Evolutionary conservation across 1,140 invertebrate species (phyloP), one percentile per base, ranked within the genome.

Genomic region (Diploscapter pachys): DNA sequence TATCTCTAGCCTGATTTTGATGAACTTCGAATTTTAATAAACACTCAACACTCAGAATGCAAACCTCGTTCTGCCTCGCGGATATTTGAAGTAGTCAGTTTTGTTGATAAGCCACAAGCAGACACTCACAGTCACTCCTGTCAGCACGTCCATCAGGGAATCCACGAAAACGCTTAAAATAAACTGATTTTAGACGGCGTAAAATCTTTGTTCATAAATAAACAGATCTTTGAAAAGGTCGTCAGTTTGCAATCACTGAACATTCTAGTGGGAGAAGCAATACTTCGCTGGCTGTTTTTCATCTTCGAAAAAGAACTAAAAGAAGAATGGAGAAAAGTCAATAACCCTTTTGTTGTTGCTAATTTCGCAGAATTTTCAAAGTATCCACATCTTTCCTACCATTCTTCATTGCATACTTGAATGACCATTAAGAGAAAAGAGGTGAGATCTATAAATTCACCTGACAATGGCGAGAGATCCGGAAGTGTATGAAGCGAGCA

Each of bases 111-210:
- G 71, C 3, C 48, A 50, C 9, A 79, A 63, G 65, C 73, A 75
- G 11, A 77, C 62, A 53, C 67, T 64, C 50, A 80, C 68, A 0
- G 79, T 67, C 5, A 75, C 67, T 62, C 79, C 73, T 68, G 59
- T 79, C 2, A 73, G 77, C 11, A 80, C 67, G 56, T 80, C 79
- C 79, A 80, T 80, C 56, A 74, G 61, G 8, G 77, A 79, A 56
- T 80, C 79, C 8, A 80, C 67, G 72, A 79, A 73, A n/a, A 77
- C 75, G 78, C 77, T 78, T 73, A 31, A 78, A 76, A 13, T 48
- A 54, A 13, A 13, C 11, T 68, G 9, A 5, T 68, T 68, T 56
- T 56, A 53, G 48, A 65, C 48, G 50, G 50, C n/a, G 9, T 59
- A n/a, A 59, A 70, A 9, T 59, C 9, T 9, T 11, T 66, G 68